These are phyloP conservation scores for Decapterus maruadsi DNA, from an alignment of 2,797 vertebrate genomes.

Conservation along the genomic window DNA sequence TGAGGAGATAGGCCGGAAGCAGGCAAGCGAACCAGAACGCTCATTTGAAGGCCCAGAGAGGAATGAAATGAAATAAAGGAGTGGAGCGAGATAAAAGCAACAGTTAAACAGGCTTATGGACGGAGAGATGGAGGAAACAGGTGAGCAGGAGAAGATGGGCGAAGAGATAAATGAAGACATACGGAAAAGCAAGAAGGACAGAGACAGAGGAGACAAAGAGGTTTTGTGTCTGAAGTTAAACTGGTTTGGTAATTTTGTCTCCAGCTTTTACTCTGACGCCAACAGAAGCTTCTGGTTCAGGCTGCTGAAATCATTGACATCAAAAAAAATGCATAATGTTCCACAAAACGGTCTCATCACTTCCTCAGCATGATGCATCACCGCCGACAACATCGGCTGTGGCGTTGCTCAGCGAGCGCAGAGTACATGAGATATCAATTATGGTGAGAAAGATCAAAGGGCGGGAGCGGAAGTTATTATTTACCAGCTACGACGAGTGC, in stretches of 20 bases:
- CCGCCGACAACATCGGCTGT: background rate
- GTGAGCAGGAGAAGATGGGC: constrained; percentile 12
- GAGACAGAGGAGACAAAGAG: background rate
- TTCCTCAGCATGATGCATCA: background rate
- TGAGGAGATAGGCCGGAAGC: constrained; percentile 63
- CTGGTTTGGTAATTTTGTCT: background rate
- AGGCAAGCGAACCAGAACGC: constrained; percentile 42
- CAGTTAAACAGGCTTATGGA: constrained; percentile 18
- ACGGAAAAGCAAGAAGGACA: background rate
- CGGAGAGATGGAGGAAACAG: constrained; percentile 22
- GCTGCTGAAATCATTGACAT: background rate
- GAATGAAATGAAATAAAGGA: constrained; percentile 52
- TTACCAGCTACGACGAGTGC: background rate
- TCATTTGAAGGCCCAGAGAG: constrained; percentile 42
- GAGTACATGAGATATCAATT: background rate
- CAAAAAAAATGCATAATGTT: background rate
- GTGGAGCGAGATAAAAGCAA: constrained; percentile 36
- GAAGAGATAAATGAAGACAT: background rate
- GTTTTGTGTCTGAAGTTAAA: background rate
- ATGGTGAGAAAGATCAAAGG: background rate
- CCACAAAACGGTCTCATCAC: background rate
- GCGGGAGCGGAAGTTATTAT: background rate
- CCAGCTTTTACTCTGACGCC: background rate
- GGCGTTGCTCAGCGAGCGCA: background rate
- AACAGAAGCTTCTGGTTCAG: background rate